Evolutionary conservation across 2,888 invertebrate species (phyloP).

Genomic region (Caenorhabditis sp.): DNA sequence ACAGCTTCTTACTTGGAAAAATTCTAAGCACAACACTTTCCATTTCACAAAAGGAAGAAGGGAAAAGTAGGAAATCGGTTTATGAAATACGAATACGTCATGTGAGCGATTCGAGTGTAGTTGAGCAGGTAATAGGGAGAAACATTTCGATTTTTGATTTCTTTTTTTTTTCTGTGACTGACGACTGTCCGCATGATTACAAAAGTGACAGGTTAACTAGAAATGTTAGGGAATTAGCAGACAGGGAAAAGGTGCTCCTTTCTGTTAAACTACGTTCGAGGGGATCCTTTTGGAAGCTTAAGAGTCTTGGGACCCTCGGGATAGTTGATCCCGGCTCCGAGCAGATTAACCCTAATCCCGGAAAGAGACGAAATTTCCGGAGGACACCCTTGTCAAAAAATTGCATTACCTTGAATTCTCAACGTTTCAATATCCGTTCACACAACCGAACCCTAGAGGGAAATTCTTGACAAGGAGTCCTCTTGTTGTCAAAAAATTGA

Average conservation of each 20-base stretch:
- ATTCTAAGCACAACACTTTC: slow-evolving; percentile 5
- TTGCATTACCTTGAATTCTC: neutral
- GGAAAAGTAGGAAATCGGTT: slow-evolving; percentile 13
- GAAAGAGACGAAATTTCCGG: slow-evolving; percentile 19
- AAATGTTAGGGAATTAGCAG: neutral
- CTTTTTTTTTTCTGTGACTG: slow-evolving; percentile 47
- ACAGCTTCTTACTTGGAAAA: slow-evolving; percentile 10
- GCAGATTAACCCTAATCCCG: slow-evolving; percentile 12
- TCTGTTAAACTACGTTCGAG: too few relatives aligned
- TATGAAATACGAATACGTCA: slow-evolving; percentile 31
- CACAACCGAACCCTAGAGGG: slow-evolving; percentile 13
- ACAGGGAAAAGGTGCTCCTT: too few relatives aligned
- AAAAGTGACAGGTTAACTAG: slow-evolving; percentile 11
- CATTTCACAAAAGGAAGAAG: neutral
- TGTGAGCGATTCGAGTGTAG: slow-evolving; percentile 44
- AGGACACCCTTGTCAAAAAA: neutral
- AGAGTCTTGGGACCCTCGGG: too few relatives aligned
- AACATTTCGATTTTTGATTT: slow-evolving; percentile 57
- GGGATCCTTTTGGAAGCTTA: too few relatives aligned
- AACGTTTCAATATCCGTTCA: slow-evolving; percentile 18
- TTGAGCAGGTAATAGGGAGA: slow-evolving; percentile 7
- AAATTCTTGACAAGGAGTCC: slow-evolving; percentile 5
- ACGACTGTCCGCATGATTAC: slow-evolving; percentile 25
- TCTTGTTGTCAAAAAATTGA: slow-evolving; percentile 2
- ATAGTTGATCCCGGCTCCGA: neutral